Evolutionary conservation across 2,888 invertebrate species (phyloP), one percentile per base, ranked within the genome.

Genomic region (Metellina segmentata): DNA sequence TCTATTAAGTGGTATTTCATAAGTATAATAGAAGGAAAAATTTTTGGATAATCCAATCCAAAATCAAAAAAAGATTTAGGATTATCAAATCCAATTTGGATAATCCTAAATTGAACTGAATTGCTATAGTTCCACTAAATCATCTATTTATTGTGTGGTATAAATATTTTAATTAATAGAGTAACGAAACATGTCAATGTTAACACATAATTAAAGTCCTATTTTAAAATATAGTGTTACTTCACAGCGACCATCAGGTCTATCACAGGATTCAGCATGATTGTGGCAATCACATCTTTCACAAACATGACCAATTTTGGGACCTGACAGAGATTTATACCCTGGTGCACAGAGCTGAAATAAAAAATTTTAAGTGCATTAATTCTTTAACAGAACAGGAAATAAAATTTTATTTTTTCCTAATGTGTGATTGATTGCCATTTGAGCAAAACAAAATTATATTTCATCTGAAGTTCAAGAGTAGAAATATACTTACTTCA

Each of bases 271-370:
- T 81, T 90, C 85, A 6, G 94, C 93, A 88, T 94, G 94, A 20
- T 93, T 93, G 51, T 95, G 94, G 93, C 96, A 96, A 53, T 95
- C 94, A 94, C 96, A 96, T 72, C 94, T 94, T 49, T 94, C 94
- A 94, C 95, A 95, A 75, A 93, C 98, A 0, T 96, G 96, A 74
- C 96, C 96, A 8, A 97, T 94, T 90, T 95, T 93, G 20, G 94
- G 93, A 90, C 94, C 94, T 85, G 94, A 94, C 0, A 94, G 96
- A 51, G 99, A 96, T 95, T 98, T 98, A 95, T 98, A 98, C 0
- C 99, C 99, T 11, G 97, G 96, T 0, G 98, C 98, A 95, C 99
- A 99, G 93, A 98, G 97, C 93, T 93, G 61, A 6, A 85, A 78
- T n/a, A 16, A 51, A 70, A 70, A 5, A n/a, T 79, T 1, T 79